A percentile compares a stretch with the other conserved stretches of the same genome.
Conservation (phyloP, 1,140 invertebrate species). For the Pseudoatta argentina region DNA sequence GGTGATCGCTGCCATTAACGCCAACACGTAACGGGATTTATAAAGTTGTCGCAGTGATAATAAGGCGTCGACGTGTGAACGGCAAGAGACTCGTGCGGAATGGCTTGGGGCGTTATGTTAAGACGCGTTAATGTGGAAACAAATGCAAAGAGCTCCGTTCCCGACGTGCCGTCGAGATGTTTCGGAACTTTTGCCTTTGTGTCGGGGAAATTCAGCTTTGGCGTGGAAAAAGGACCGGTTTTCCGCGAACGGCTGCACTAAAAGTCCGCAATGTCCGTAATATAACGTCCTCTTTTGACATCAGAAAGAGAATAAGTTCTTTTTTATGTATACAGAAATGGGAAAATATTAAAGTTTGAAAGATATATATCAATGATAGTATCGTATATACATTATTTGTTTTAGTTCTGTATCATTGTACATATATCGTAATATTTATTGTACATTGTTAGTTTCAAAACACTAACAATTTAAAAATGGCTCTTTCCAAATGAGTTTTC, state of each 20-base stretch:
- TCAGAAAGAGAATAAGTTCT: background rate
- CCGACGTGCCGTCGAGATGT: slow-evolving; percentile 33
- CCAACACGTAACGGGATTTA: slow-evolving; percentile 23
- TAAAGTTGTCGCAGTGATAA: slow-evolving; percentile 42
- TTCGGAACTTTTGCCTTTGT: slow-evolving; percentile 48
- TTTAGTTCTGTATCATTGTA: too few relatives aligned
- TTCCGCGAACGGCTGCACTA: background rate
- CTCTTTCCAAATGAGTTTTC: too few relatives aligned
- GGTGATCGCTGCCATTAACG: slow-evolving; percentile 7
- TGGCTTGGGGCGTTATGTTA: slow-evolving; percentile 30
- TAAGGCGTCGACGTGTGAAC: slow-evolving; percentile 25
- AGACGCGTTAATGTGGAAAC: slow-evolving; percentile 51
- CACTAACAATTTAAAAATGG: too few relatives aligned
- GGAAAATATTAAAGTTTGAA: background rate
- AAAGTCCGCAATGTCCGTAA: slow-evolving; percentile 28
- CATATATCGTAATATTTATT: too few relatives aligned
- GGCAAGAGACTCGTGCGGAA: slow-evolving; percentile 6
- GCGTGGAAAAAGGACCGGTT: slow-evolving; percentile 3
- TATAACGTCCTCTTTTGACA: background rate
- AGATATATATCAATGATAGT: too few relatives aligned
- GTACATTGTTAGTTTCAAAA: too few relatives aligned
- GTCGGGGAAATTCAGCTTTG: slow-evolving; percentile 8
- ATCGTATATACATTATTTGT: too few relatives aligned
- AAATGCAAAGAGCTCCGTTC: background rate
- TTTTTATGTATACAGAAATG: background rate